A percentile compares a stretch with the other conserved stretches of the same genome.
Conservation (phyloP, 2,113 vertebrate species). For the Thomomys bottae region DNA sequence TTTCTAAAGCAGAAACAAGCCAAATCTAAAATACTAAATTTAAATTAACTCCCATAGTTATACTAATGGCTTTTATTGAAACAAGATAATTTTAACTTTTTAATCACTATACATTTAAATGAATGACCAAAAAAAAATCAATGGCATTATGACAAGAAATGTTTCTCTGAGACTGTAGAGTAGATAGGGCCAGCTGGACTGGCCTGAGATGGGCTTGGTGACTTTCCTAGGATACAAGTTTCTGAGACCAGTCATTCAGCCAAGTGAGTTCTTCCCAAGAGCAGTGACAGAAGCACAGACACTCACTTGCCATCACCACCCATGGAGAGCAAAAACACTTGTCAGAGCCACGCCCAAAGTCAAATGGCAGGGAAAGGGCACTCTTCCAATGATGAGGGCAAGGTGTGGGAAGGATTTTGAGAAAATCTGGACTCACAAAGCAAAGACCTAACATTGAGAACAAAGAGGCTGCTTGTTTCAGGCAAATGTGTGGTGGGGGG, state of each 20-base stretch:
- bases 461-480: background rate
- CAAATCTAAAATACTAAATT: background rate
- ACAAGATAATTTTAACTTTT: background rate
- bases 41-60: background rate
- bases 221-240: background rate
- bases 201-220: background rate
- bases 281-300: background rate
- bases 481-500: background rate
- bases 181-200: background rate
- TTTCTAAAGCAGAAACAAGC: constrained; percentile 14
- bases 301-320: background rate
- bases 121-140: background rate
- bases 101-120: background rate
- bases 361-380: background rate
- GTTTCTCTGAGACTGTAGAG: background rate
- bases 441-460: background rate
- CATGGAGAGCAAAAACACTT: background rate
- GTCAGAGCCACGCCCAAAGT: background rate
- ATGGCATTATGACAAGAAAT: background rate
- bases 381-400: background rate
- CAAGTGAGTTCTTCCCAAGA: no score
- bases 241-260: background rate
- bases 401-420: background rate
- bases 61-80: background rate
- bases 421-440: background rate